Conservation (phyloP, 2,888 invertebrate genomes). For the Cosmorhoe ocellata region DNA sequence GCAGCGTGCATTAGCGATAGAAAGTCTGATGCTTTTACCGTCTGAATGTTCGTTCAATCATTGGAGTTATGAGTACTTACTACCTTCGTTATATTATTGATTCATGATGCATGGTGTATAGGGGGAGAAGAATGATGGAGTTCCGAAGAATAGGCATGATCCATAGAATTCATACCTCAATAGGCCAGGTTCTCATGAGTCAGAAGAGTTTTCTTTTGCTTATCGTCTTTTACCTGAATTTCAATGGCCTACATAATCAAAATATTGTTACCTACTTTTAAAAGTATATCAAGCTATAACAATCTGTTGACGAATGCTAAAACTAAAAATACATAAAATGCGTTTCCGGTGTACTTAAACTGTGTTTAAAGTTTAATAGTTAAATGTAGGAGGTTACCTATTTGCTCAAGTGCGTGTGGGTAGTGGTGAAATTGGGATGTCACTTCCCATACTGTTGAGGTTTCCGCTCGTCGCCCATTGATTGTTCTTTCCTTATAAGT, state of each 20-base stretch:
- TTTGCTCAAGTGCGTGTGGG: constrained; percentile 19
- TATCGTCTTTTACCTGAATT: too few species aligned
- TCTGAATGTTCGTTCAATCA: constrained; percentile 27
- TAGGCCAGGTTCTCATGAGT: too few species aligned
- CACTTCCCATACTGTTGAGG: constrained; percentile 27
- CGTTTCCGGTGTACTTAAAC: constrained; percentile 8
- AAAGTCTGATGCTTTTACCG: constrained; percentile 31
- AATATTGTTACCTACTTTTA: too few species aligned
- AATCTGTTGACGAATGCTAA: too few species aligned
- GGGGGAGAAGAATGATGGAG: background rate
- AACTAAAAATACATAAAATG: background rate
- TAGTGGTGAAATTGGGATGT: constrained; percentile 29
- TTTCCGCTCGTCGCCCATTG: constrained; percentile 24
- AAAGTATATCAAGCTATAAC: too few species aligned
- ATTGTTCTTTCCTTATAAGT: constrained; percentile 25
- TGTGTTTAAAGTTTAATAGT: constrained; percentile 12
- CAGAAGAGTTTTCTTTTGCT: too few species aligned
- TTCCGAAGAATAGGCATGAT: too few species aligned
- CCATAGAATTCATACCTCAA: too few species aligned
- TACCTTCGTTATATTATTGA: constrained; percentile 15
- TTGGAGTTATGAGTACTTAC: constrained; percentile 18
- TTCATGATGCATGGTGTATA: constrained; percentile 11
- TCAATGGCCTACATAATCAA: too few species aligned
- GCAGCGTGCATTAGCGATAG: constrained; percentile 30
- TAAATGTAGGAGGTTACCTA: constrained; percentile 15